A percentile compares a stretch with the other conserved stretches of the same genome.
phyloP scores from a whole-genome alignment of 2,888 invertebrate genomes.

The Geotrupes spiniger region DNA sequence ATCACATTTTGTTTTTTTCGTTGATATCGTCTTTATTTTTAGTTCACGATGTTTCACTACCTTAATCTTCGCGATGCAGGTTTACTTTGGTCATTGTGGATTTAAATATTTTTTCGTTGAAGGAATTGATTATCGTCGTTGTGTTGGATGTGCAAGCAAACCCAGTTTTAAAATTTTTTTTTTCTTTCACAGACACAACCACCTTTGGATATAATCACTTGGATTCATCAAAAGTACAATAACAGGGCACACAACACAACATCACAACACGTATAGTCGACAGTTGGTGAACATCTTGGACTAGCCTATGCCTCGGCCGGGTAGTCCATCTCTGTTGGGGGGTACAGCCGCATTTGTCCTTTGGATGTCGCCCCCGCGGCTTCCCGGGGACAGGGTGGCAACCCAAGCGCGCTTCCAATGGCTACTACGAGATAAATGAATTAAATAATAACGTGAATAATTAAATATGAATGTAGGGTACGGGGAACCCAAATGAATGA shows the following conservation, averaged over 20 bases:
- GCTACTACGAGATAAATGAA: not conserved
- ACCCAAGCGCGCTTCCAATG: constrained; percentile 5
- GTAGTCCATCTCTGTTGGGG: constrained; percentile 15
- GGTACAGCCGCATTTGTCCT: not conserved
- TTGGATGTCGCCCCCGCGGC: constrained; percentile 22
- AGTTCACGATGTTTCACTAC: too few species aligned
- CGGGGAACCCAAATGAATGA: constrained; percentile 1
- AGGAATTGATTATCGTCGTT: too few species aligned
- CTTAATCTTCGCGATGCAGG: too few species aligned
- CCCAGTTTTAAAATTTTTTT: not conserved
- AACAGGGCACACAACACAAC: not conserved
- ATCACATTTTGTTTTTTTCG: too few species aligned
- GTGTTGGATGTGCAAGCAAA: not conserved
- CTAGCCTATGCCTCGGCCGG: constrained; percentile 13
- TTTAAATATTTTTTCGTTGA: too few species aligned
- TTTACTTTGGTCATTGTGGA: too few species aligned
- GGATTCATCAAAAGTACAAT: not conserved
- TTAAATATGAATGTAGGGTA: not conserved
- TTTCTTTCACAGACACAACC: not conserved
- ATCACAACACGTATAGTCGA: not conserved
- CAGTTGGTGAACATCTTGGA: constrained; percentile 16
- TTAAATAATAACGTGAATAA: not conserved
- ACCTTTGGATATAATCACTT: not conserved
- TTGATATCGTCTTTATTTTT: too few species aligned
- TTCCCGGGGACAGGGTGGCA: constrained; percentile 11